Base-by-base conservation (phyloP, 2,113 vertebrate genomes). In the Chaetodon auriga region DNA sequence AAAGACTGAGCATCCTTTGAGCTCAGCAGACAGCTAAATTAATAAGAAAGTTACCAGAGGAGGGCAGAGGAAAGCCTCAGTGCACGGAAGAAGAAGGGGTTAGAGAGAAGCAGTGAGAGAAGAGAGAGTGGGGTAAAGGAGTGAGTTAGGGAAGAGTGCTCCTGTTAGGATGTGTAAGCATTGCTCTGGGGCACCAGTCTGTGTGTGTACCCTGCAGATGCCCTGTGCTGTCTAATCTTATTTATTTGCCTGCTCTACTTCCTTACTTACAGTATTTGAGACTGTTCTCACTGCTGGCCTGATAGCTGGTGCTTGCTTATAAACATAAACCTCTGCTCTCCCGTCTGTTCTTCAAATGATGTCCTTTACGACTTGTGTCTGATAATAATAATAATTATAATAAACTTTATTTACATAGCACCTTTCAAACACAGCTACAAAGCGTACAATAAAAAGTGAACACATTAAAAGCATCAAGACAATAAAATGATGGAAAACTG, bases 181-280 rank as follows among this genome's bases (percentile, higher is more conserved):
- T 86, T 82, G 90, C 92, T 92, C 84, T n/a, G 48, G 70, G 92
- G 87, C 91, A 86, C 49, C 68, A 58, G 91, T 81, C 81, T 83
- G 15, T 87, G 78, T 87, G 76, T 87, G 81, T 89, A 81, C 83
- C 91, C 93, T 88, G 87, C 86, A 92, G 87, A 93, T 85, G 80
- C 90, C 89, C 87, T 90, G 82, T 68, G 85, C 92, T 92, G 92
- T 94, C 92, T 90, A 73, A 87, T 89, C 90, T 69, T 62, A 91
- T 93, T 91, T 92, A 87, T 91, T 90, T 90, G 54, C 75, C 55
- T 48, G 49, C 65, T 91, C 68, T 66, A 75, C 63, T 87, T 82
- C 83, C 80, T 90, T 83, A 73, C 60, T 88, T 91, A 87, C 78
- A 85, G 78, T 87, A 88, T 51, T 79, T 84, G 64, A 78, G 68